Evolutionary conservation across 30 jellyfish, hydroid and myxozoan genomes (phyloP), one percentile per base, ranked within the genome.

Genomic region (Aurelia coerulea): DNA sequence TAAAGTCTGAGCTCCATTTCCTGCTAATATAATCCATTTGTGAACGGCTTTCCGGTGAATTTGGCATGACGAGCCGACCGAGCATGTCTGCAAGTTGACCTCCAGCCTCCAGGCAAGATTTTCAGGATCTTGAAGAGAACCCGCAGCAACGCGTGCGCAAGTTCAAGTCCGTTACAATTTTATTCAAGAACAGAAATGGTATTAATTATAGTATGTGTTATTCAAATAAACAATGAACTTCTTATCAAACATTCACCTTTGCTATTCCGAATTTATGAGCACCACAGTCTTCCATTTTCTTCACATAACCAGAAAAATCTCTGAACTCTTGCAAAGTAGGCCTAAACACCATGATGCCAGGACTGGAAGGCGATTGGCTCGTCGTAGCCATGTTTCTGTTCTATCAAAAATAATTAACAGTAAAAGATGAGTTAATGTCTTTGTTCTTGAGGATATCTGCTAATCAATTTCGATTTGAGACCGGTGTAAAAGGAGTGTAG

Each of bases 231-330:
- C 56, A 46, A 46, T 46, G 56, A 46, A 5, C 56, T 46, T 46
- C 15, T 7, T 7, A 7, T 46, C 14, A 46, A 46, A 31, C 35
- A 10, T 39, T 83, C 58, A 90, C 99, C 97, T 94, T 94, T 10
- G 97, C 99, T 3, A 94, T 70, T 4, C 97, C 97, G 54, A 95
- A 97, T 63, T 79, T 85, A 42, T 94, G 99, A 2, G 97, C 99
- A 23, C 99, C 97, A 67, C 90, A 52, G 15, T 96, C 91, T 71
- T 94, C 99, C 97, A 94, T 94, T 42, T 94, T 83, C 52, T 75
- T 85, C 12, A 94, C 85, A 77, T 94, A 94, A 32, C 87, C 95
- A 5, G 99, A 59, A 79, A 94, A 94, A 69, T 94, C 92, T 58
- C 66, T 69, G 79, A 94, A 94, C 72, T 94, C 97, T 56, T 94